Evolutionary conservation across 2,797 vertebrate genomes (phyloP).

Genomic region (Thaleichthys pacificus): DNA sequence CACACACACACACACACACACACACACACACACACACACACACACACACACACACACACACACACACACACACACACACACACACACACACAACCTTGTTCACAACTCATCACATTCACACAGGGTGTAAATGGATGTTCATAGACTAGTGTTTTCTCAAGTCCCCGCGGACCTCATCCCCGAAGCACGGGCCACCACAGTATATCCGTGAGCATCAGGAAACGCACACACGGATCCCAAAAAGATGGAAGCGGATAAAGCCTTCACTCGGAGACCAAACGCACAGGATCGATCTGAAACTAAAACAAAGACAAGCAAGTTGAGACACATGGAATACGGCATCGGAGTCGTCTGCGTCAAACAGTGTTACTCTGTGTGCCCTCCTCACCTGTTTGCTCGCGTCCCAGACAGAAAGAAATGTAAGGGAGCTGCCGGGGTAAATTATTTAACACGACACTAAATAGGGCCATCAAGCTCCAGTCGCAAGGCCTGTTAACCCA

Average conservation of each 20-base stretch:
- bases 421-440: constrained; percentile 34
- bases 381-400: constrained; percentile 17
- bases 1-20: constrained; percentile 15
- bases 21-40: constrained; percentile 4
- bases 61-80: background rate
- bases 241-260: background rate
- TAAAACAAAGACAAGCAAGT: background rate
- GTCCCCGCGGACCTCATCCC: constrained; percentile 64
- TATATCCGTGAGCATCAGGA: constrained; percentile 61
- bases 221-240: too few relatives aligned
- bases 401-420: constrained; percentile 24
- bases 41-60: constrained; percentile 3
- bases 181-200: constrained; percentile 62
- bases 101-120: constrained; percentile 68
- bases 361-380: constrained; percentile 9
- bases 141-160: constrained; percentile 59
- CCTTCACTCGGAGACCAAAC: background rate
- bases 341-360: background rate
- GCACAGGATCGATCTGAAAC: background rate
- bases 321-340: background rate
- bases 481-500: constrained; percentile 8
- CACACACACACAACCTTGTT: constrained; percentile 43
- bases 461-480: constrained; percentile 30
- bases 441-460: constrained; percentile 58
- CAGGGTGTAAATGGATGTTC: constrained; percentile 76